Evolutionary conservation across 2,113 vertebrate genomes (phyloP).

Genomic region (Formicarius rufipectus): DNA sequence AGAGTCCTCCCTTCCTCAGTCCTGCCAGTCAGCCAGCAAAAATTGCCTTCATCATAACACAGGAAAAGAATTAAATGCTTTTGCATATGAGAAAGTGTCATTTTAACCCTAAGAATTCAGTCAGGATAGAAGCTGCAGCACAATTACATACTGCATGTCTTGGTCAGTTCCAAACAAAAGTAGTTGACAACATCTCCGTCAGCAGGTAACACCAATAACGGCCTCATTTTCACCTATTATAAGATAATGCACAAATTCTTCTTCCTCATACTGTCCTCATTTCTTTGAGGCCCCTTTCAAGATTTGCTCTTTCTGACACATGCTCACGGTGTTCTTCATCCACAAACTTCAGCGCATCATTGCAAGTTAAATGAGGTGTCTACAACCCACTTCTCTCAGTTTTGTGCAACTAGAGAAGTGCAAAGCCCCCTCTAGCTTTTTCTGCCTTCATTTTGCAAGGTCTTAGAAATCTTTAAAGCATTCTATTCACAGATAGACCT

Average conservation of each 20-base stretch:
- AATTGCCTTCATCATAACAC: background rate
- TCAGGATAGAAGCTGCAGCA: constrained; percentile 1
- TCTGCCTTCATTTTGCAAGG: background rate
- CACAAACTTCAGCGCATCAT: background rate
- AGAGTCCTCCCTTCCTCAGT: background rate
- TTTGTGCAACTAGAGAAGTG: background rate
- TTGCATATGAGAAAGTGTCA: background rate
- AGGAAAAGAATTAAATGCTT: background rate
- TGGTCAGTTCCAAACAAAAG: constrained; percentile 28
- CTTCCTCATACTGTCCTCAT: background rate
- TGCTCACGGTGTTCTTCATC: constrained; percentile 10
- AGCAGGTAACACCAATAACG: constrained; percentile 11
- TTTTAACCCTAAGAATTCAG: constrained; percentile 3
- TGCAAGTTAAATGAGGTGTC: background rate
- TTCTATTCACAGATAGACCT: background rate
- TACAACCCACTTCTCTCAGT: background rate
- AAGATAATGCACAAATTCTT: background rate
- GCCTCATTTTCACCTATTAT: constrained; percentile 7
- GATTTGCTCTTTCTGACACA: background rate
- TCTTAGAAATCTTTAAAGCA: background rate
- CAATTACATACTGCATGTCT: background rate
- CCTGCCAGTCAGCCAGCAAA: background rate
- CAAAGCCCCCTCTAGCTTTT: background rate
- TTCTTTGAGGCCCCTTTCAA: background rate
- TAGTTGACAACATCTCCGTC: background rate